phyloP scores from a whole-genome alignment of 2,888 invertebrate species.

The Aelia acuminata region DNA sequence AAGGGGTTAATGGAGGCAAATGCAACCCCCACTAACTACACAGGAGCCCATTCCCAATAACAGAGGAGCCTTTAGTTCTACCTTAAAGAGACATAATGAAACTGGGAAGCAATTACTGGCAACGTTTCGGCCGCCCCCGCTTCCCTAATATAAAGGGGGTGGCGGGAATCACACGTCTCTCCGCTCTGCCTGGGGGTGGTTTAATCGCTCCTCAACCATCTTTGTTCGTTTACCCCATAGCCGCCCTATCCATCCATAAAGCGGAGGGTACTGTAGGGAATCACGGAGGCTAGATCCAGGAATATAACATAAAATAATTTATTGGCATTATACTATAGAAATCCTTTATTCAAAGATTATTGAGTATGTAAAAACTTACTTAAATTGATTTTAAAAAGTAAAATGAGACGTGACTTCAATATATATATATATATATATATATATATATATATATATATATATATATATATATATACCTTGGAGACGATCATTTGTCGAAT shows the following conservation, averaged over 20 bases:
- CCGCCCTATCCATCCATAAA: neutral
- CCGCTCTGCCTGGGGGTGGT: neutral
- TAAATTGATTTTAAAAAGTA: too few relatives aligned
- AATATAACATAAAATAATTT: neutral
- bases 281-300: neutral
- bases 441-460: too few relatives aligned
- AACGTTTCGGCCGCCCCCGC: neutral
- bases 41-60: neutral
- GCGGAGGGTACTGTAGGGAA: neutral
- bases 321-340: too few relatives aligned
- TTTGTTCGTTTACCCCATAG: neutral
- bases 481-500: too few relatives aligned
- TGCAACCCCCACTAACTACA: neutral
- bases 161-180: neutral
- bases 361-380: too few relatives aligned
- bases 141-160: neutral
- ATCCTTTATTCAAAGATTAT: too few relatives aligned
- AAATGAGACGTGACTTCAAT: too few relatives aligned
- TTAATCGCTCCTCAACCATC: neutral
- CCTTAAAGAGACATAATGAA: conserved; percentile 53
- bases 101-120: conserved; percentile 56
- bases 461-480: too few relatives aligned
- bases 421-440: too few relatives aligned
- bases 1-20: neutral
- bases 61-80: neutral